phyloP scores from a whole-genome alignment of 1,140 invertebrate species.

The Hypsibius dujardini region DNA sequence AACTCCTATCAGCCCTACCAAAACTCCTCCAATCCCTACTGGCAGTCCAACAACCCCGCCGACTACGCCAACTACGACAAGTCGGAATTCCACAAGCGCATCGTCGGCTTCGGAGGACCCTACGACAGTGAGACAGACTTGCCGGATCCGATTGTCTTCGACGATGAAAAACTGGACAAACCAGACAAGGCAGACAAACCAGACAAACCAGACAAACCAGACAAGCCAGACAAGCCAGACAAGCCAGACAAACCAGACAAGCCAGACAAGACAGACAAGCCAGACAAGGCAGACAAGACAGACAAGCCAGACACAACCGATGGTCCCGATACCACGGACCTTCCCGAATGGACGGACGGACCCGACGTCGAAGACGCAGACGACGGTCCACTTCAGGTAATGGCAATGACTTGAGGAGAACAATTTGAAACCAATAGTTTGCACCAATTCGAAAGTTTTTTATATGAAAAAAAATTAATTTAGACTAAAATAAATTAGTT shows the following conservation, averaged over 20 bases:
- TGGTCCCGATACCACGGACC: not conserved
- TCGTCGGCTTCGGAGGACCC: not conserved
- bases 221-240: not conserved
- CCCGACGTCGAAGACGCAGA: not conserved
- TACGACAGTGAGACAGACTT: not conserved
- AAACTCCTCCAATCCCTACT: not conserved
- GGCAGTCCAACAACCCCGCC: not conserved
- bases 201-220: constrained; percentile 3
- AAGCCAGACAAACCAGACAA: not conserved
- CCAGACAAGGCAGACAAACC: not conserved
- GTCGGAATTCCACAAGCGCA: not conserved
- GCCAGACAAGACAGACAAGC: not conserved
- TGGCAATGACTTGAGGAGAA: too few species aligned
- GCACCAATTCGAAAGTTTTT: too few species aligned
- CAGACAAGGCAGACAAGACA: not conserved
- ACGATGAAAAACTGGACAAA: not conserved
- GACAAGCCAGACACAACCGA: not conserved
- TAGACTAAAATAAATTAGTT: too few species aligned
- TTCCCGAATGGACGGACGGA: not conserved
- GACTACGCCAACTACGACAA: not conserved
- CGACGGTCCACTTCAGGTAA: not conserved
- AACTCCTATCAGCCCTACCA: too few species aligned
- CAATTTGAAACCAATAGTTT: too few species aligned
- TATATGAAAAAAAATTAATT: too few species aligned
- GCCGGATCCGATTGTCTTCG: not conserved